Evolutionary conservation across 2,888 invertebrate genomes (phyloP).

Genomic region (Eugnorisma glareosa): DNA sequence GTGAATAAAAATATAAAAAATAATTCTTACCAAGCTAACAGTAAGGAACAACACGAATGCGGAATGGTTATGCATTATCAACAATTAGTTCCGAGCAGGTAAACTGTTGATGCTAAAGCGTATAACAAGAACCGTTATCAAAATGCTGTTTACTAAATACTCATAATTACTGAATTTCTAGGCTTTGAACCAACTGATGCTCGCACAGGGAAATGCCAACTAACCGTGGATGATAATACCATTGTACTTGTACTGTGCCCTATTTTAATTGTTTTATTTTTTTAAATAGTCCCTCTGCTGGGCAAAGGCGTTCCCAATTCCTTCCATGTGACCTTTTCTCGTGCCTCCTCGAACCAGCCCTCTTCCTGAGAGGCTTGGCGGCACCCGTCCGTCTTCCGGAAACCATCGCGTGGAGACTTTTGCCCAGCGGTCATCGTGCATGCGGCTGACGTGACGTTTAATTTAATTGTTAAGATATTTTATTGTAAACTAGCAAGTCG

Average conservation of each 20-base stretch:
- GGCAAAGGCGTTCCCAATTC: no score
- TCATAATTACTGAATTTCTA: not conserved
- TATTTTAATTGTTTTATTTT: not conserved
- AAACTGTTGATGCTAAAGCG: slow-evolving; percentile 27
- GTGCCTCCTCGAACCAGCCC: no score
- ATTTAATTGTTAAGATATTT: no score
- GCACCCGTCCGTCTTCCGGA: no score
- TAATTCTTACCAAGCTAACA: slow-evolving; percentile 41
- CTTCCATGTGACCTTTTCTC: no score
- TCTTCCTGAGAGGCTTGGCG: no score
- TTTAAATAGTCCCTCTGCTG: no score
- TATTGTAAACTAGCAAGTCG: no score
- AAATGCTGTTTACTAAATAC: slow-evolving; percentile 43
- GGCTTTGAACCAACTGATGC: not conserved
- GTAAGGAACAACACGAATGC: slow-evolving; percentile 16
- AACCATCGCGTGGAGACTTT: no score
- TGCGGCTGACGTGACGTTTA: no score
- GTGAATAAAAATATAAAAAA: not conserved
- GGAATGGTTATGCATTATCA: slow-evolving; percentile 46
- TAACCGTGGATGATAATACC: not conserved
- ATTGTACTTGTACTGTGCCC: no score
- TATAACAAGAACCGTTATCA: slow-evolving; percentile 30
- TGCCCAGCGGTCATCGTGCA: no score
- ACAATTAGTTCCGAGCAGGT: slow-evolving; percentile 7
- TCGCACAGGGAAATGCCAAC: not conserved